These are phyloP conservation scores for Aviceda subcristata DNA, from an alignment of 2,113 vertebrate species.

Conservation along the genomic window DNA sequence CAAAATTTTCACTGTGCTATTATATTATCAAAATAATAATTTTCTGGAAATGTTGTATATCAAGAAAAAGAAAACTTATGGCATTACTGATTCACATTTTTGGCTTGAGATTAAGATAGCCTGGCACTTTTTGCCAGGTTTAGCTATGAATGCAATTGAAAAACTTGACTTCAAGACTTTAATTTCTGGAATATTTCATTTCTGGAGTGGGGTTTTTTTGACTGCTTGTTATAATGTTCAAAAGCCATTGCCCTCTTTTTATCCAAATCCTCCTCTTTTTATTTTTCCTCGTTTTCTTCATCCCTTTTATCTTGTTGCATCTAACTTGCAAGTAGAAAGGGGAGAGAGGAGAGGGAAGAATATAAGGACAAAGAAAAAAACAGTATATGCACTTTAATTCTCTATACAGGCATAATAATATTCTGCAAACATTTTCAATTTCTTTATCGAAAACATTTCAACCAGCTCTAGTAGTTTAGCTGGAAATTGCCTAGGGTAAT, in stretches of 20 bases:
- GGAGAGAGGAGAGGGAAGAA: accelerated
- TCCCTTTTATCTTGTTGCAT: background rate
- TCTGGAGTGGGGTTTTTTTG: background rate
- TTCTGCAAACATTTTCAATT: conserved; percentile 4
- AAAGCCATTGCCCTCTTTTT: background rate
- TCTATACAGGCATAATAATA: background rate
- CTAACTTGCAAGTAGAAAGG: background rate
- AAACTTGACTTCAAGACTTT: background rate
- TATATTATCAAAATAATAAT: background rate
- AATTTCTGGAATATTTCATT: background rate
- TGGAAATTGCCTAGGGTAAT: conserved; percentile 25
- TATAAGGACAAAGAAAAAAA: background rate
- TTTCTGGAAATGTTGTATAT: background rate
- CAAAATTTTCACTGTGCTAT: background rate
- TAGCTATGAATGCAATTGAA: background rate
- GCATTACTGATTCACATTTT: background rate
- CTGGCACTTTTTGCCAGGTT: background rate
- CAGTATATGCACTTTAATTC: background rate
- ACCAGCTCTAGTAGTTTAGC: background rate
- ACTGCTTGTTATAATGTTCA: background rate
- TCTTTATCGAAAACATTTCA: background rate
- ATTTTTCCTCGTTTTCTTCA: background rate
- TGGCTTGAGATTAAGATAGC: background rate
- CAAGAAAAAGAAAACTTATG: background rate
- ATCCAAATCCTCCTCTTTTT: background rate